Percentiles rank a stretch among this genome's conserved stretches.
Conservation (phyloP, 2,113 vertebrate genomes). For the Triplophysa rosa region DNA sequence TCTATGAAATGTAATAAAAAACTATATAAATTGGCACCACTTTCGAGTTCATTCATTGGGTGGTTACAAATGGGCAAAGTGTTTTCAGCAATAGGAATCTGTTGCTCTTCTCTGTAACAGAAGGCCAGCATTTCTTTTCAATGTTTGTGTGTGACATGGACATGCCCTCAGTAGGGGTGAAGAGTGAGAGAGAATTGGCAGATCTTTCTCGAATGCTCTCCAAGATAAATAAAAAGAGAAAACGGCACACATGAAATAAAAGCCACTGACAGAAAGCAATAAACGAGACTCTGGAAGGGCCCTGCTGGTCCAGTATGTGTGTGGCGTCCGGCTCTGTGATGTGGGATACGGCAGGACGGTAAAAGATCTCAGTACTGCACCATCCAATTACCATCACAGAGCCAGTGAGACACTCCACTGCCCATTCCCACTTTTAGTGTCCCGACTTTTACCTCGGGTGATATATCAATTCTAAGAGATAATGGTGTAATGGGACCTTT, state of each 20-base stretch:
- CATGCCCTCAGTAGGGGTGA: neutral
- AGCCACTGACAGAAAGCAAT: slow-evolving; percentile 61
- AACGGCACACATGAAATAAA: slow-evolving; percentile 61
- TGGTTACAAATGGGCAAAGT: neutral
- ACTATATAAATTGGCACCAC: no score
- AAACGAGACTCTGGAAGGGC: slow-evolving; percentile 61
- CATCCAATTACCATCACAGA: neutral
- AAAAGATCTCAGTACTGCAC: slow-evolving; percentile 34
- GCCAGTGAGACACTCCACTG: slow-evolving; percentile 1
- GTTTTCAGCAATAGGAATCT: neutral
- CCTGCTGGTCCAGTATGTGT: slow-evolving; percentile 37
- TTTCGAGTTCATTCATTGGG: neutral
- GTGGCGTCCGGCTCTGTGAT: slow-evolving; percentile 49
- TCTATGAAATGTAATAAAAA: no score
- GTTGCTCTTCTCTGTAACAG: neutral
- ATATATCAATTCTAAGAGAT: neutral
- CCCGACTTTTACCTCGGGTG: neutral
- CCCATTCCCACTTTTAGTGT: neutral
- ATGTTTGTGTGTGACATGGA: neutral
- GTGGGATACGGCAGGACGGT: slow-evolving; percentile 52
- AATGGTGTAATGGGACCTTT: neutral
- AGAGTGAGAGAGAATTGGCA: slow-evolving; percentile 49
- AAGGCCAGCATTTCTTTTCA: neutral
- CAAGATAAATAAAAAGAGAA: slow-evolving; percentile 64
- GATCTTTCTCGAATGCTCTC: slow-evolving; percentile 52